Evolutionary conservation across 2,797 vertebrate genomes (phyloP), one percentile per base, ranked within the genome.

Genomic region (Sphaeramia orbicularis): DNA sequence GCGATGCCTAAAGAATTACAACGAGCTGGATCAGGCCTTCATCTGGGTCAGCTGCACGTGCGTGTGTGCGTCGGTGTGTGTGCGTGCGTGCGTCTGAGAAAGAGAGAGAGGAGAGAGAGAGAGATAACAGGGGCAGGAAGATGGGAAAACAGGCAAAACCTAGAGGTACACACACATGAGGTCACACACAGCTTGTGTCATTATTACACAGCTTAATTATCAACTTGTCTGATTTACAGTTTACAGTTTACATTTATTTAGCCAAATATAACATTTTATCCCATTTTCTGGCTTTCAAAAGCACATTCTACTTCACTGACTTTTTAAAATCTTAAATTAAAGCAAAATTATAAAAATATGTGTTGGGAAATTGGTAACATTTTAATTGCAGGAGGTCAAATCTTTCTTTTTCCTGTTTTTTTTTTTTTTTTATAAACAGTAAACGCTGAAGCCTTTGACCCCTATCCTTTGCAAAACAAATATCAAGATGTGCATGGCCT

Each of bases 11-110:
- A 52, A 80, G 88, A 93, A 92, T 94, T 72, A 81, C 87, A 93
- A 92, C 86, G 64, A 93, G 91, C 86, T 87, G 86, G 86, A 89
- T 85, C 80, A 74, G 81, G 82, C 85, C 90, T 85, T 79, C 79
- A 89, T 87, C 73, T 85, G 64, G 84, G 88, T 90, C 86, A 90
- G 82, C 81, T 87, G 86, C 76, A 45, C 63, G 61, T 55, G 81
- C 48, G 75, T 8, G 71, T 59, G 41, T n/a, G 47, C 12, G 49
- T n/a, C n/a, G n/a, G n/a, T n/a, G n/a, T n/a, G n/a, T 35, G 54
- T 36, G 12, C 27, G 21, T 24, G 21, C 37, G 54, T 36, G 44
- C 30, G 48, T 56, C 24, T 15, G 44, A 11, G 52, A 6, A 51
- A 7, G 42, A 4, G 55, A 27, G 60, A 12, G 53, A 35, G 14